Percentiles rank a stretch among this genome's conserved stretches.
Conservation (phyloP, 2,113 vertebrate species). For the Fulmarus glacialis region DNA sequence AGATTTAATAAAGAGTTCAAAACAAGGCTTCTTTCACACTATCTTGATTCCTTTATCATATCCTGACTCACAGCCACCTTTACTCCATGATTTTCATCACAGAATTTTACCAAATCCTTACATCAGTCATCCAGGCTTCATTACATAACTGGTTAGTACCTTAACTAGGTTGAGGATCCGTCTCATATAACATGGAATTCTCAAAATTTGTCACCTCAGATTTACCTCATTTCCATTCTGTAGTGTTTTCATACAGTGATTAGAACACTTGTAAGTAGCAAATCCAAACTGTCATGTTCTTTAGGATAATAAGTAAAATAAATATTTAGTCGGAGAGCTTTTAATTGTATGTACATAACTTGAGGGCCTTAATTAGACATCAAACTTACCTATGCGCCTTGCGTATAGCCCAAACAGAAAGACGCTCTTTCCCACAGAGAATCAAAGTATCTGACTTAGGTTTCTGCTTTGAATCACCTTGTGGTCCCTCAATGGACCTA, state of each 20-base stretch:
- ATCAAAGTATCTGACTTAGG: not conserved
- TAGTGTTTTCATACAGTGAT: not conserved
- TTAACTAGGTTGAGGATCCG: not conserved
- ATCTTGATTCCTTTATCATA: not conserved
- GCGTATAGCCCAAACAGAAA: not conserved
- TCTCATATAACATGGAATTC: rapidly evolving
- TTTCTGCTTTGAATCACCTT: not conserved
- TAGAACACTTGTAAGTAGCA: not conserved
- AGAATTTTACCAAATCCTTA: not conserved
- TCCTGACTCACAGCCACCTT: not conserved
- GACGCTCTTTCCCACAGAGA: rapidly evolving
- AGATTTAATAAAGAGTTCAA: not conserved
- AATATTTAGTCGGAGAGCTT: not conserved
- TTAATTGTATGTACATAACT: not conserved
- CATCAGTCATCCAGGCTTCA: not conserved
- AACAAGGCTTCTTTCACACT: not conserved
- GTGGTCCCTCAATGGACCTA: not conserved
- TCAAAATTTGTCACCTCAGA: not conserved
- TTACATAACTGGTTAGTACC: not conserved
- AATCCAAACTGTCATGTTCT: not conserved
- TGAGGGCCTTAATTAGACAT: not conserved
- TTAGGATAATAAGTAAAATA: not conserved
- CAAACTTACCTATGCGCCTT: not conserved
- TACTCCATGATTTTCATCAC: not conserved
- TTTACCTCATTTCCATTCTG: not conserved